Conservation (phyloP, 2,113 vertebrate genomes). For the Anolis sagrei region DNA sequence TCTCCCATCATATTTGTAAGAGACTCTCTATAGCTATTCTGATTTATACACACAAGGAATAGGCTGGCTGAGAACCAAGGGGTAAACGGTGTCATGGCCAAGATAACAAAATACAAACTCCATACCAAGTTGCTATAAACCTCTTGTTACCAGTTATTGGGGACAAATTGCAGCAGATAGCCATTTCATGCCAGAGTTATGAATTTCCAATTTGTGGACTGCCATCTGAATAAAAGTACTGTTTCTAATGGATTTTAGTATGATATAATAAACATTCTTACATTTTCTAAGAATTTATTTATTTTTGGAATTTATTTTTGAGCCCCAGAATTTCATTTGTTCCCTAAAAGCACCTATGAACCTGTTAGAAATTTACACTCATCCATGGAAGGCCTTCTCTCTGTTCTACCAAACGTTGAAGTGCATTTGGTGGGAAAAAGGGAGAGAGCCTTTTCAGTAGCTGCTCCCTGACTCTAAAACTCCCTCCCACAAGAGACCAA, state of each 20-base stretch:
- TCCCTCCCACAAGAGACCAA: too few species aligned
- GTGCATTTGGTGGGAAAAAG: too few species aligned
- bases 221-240: background rate
- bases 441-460: too few species aligned
- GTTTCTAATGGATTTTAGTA: too few species aligned
- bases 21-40: background rate
- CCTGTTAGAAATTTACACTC: too few species aligned
- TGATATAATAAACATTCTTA: background rate
- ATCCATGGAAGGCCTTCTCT: too few species aligned
- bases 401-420: too few species aligned
- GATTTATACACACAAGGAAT: conserved; percentile 23
- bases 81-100: background rate
- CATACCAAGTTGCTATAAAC: background rate
- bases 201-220: background rate
- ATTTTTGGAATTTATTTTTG: too few species aligned
- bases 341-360: too few species aligned
- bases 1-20: background rate
- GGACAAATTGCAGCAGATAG: background rate
- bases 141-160: background rate
- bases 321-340: too few species aligned
- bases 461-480: too few species aligned
- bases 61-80: conserved; percentile 1
- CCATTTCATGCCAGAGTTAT: background rate
- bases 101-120: background rate
- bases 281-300: too few species aligned